Percentiles rank a stretch among this genome's conserved stretches.
Evolutionary conservation across 2,888 invertebrate species (phyloP).

Genomic region (Eupithecia subfuscata): DNA sequence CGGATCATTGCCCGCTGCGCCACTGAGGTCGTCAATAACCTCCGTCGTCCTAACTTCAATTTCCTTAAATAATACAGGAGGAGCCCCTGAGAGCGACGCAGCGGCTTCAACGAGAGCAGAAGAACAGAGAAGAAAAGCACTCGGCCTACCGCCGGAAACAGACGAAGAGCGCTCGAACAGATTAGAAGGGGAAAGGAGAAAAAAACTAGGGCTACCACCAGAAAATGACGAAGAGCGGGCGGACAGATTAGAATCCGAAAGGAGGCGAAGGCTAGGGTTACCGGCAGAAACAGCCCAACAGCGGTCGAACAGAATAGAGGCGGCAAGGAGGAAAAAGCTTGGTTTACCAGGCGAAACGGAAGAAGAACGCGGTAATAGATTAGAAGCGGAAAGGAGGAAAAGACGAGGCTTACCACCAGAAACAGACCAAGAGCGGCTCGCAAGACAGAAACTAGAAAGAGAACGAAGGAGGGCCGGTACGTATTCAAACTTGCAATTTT

Average conservation of each 20-base stretch:
- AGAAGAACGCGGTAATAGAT: constrained; percentile 25
- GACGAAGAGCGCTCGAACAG: background rate
- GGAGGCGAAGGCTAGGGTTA: background rate
- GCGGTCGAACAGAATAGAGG: background rate
- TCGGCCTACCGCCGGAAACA: background rate
- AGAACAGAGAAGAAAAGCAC: background rate
- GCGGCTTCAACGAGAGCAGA: background rate
- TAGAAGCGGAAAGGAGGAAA: constrained; percentile 31
- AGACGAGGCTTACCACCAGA: background rate
- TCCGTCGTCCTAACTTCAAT: background rate
- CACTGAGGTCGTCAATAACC: background rate
- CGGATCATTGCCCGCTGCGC: no score
- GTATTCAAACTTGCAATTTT: background rate
- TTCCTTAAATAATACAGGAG: background rate
- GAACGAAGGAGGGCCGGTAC: constrained; percentile 8
- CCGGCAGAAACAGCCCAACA: background rate
- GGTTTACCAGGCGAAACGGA: constrained; percentile 12
- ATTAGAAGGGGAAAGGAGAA: background rate
- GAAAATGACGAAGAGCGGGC: background rate
- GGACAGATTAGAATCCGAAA: background rate
- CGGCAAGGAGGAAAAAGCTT: background rate
- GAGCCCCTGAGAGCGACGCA: background rate
- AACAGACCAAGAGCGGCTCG: background rate
- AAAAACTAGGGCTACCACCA: background rate
- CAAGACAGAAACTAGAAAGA: constrained; percentile 19